Evolutionary conservation across 2,888 invertebrate genomes (phyloP).

Genomic region (Chydorus sphaericus): DNA sequence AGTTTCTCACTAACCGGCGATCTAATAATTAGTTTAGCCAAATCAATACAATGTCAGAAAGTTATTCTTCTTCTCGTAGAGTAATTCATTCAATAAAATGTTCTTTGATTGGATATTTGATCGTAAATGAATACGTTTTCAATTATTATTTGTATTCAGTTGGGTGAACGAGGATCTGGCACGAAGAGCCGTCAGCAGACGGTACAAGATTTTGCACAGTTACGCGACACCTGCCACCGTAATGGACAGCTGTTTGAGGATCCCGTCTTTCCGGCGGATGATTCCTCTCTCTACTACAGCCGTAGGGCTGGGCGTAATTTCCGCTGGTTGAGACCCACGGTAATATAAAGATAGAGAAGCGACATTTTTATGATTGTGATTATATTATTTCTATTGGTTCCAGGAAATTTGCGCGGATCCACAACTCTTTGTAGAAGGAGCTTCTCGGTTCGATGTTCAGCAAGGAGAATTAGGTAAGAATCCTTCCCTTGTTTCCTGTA

Average conservation of each 20-base stretch:
- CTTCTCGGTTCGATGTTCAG: slow-evolving; percentile 91
- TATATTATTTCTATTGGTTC: neutral
- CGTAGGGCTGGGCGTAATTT: slow-evolving; percentile 65
- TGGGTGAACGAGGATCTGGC: slow-evolving; percentile 63
- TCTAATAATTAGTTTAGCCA: no score
- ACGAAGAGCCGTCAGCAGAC: slow-evolving; percentile 28
- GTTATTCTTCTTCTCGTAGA: no score
- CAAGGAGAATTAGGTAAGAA: slow-evolving; percentile 69
- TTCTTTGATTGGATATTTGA: no score
- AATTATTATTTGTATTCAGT: slow-evolving; percentile 36
- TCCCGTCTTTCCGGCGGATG: slow-evolving; percentile 69
- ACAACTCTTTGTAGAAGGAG: slow-evolving; percentile 83
- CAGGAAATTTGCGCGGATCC: slow-evolving; percentile 60
- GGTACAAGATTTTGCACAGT: slow-evolving; percentile 45
- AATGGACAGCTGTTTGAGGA: slow-evolving; percentile 74
- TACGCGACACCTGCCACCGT: slow-evolving; percentile 51
- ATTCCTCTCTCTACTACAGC: slow-evolving; percentile 72
- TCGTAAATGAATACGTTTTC: no score
- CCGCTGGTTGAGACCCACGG: slow-evolving; percentile 83
- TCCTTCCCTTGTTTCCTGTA: neutral
- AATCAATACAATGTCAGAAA: no score
- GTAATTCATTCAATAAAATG: no score
- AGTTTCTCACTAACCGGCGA: no score
- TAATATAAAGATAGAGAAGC: slow-evolving; percentile 28
- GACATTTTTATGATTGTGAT: neutral